Percentiles rank a stretch among this genome's conserved stretches.
phyloP scores from a whole-genome alignment of 2,888 invertebrate genomes.

The Leptopterna dolabrata region DNA sequence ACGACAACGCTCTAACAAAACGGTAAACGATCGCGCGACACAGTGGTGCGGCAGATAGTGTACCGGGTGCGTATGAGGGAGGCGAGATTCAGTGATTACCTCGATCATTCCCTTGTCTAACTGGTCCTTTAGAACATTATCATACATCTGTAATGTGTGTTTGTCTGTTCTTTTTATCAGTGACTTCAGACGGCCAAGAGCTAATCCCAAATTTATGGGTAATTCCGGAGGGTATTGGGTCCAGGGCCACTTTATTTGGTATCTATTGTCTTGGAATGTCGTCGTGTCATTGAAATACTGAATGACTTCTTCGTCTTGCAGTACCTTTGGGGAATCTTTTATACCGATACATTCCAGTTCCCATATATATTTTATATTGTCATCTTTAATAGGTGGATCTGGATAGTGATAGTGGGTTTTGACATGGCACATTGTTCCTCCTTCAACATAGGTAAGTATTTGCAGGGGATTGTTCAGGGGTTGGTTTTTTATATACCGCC shows the following conservation, averaged over 20 bases:
- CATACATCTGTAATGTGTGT: not conserved
- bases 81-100: not conserved
- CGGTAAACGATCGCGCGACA: too few species aligned
- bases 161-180: not conserved
- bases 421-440: not conserved
- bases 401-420: not conserved
- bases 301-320: not conserved
- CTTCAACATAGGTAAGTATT: not conserved
- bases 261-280: not conserved
- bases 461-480: not conserved
- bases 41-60: too few species aligned
- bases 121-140: conserved; percentile 8
- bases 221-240: not conserved
- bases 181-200: not conserved
- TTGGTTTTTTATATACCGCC: not conserved
- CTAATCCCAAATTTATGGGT: not conserved
- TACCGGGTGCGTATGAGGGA: not conserved
- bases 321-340: not conserved
- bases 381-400: not conserved
- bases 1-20: too few species aligned
- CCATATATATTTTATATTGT: conserved; percentile 9
- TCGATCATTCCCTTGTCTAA: not conserved
- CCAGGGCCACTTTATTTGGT: conserved; percentile 34
- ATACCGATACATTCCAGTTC: conserved; percentile 25
- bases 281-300: conserved; percentile 13